These are phyloP conservation scores for Lydus trimaculatus DNA, from an alignment of 2,888 invertebrate genomes.

Conservation along the genomic window DNA sequence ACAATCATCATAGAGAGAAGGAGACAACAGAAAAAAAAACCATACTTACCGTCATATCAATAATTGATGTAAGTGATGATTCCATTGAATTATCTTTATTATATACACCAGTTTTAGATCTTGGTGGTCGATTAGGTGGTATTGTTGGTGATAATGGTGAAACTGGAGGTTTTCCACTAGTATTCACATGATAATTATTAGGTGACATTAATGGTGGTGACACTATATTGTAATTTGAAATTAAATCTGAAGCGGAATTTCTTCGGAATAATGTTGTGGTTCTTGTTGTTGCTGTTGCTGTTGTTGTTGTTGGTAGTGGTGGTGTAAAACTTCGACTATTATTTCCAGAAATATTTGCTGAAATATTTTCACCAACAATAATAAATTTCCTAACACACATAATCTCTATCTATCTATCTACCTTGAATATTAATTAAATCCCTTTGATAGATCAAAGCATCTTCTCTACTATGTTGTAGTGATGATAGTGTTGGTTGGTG, in stretches of 20 bases:
- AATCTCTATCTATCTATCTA: conserved; percentile 11
- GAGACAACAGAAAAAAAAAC: background rate
- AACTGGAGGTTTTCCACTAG: conserved; percentile 25
- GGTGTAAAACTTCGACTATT: conserved; percentile 28
- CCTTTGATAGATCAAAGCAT: conserved; percentile 7
- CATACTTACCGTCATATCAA: background rate
- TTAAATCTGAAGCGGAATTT: conserved; percentile 42
- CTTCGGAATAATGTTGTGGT: conserved; percentile 9
- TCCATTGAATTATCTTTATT: conserved; percentile 3
- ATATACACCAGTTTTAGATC: conserved; percentile 32
- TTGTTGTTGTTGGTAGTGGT: background rate
- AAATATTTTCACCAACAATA: conserved; percentile 11
- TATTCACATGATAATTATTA: conserved; percentile 35
- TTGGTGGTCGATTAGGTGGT: conserved; percentile 33
- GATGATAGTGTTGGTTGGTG: background rate
- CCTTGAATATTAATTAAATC: conserved; percentile 17
- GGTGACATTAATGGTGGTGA: conserved; percentile 33
- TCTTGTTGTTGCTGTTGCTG: background rate
- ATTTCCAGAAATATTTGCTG: conserved; percentile 15
- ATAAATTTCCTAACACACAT: background rate
- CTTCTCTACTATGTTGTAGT: background rate
- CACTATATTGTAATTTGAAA: conserved; percentile 40
- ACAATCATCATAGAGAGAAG: too few species aligned
- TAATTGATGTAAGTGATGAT: background rate
- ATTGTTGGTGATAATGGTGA: conserved; percentile 30